A percentile compares a stretch with the other conserved stretches of the same genome.
These are phyloP conservation scores for Sciurus niger DNA, from an alignment of 2,113 vertebrate species.

Conservation along the genomic window DNA sequence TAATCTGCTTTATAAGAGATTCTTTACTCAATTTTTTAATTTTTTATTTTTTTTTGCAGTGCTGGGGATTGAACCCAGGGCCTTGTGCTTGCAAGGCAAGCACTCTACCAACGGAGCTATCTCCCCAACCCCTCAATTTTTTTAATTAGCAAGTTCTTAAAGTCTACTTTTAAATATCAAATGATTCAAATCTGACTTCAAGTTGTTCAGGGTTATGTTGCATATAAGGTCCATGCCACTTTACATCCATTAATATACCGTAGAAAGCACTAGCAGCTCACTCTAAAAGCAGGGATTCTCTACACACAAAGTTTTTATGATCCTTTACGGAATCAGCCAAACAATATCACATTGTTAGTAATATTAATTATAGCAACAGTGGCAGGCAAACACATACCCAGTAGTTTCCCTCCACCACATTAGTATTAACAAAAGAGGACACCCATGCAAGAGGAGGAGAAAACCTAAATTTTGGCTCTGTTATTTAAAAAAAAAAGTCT, in stretches of 20 bases:
- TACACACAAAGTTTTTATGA: not conserved
- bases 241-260: not conserved
- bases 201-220: not conserved
- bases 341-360: not conserved
- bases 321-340: not conserved
- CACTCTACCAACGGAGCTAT: too few relatives aligned
- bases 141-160: not conserved
- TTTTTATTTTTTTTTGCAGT: too few relatives aligned
- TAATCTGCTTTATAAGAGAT: not conserved
- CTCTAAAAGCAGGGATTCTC: not conserved
- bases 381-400: not conserved
- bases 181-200: not conserved
- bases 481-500: not conserved
- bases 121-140: too few relatives aligned
- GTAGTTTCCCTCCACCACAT: not conserved
- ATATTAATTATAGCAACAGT: not conserved
- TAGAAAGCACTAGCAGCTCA: not conserved
- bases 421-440: not conserved
- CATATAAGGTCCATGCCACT: not conserved
- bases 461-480: not conserved
- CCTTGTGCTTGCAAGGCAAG: too few relatives aligned
- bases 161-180: not conserved
- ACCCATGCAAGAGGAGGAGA: not conserved
- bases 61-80: too few relatives aligned
- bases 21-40: not conserved